Evolutionary conservation across 2,113 vertebrate genomes (phyloP), one percentile per base, ranked within the genome.

Genomic region (Cebidichthys violaceus): DNA sequence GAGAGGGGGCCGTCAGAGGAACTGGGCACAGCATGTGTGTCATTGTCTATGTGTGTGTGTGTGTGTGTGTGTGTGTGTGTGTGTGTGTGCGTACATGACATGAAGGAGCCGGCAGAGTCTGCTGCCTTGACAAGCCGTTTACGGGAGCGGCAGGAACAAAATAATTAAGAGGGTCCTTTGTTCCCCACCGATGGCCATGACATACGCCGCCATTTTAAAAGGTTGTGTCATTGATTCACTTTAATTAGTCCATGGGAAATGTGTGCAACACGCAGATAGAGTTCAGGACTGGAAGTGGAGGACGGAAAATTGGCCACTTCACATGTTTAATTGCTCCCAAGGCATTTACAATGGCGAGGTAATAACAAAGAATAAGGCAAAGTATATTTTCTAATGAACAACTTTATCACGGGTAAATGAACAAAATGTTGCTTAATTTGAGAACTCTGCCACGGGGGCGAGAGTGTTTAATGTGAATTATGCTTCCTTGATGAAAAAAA

Each of bases 91-190:
- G 83, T 68, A 64, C 60, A 65, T 90, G 86, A 88, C 88, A 92
- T 82, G 77, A 90, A 89, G 62, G 81, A 88, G 70, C 68, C 64
- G 70, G 83, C 69, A 80, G 84, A 90, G 89, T 88, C 75, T 77
- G 84, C 78, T 66, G 75, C 81, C 88, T 87, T 93, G 93, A 94
- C 93, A 91, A 92, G 86, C 82, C 91, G 79, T 89, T 92, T 94
- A 92, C 89, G 90, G 87, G 83, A 93, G 88, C 82, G 76, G 86
- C 87, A 77, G 81, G 89, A 93, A 94, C 91, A 94, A 94, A 95
- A 94, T 94, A 94, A 95, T 95, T 95, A 95, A 93, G 91, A 87
- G 91, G 92, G 90, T 94, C 91, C 88, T 94, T 94, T 94, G 91
- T 90, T 92, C 82, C 77, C 66, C 78, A 57, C 91, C 89, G 91